A percentile compares a stretch with the other conserved stretches of the same genome.
phyloP scores from a whole-genome alignment of 2,797 vertebrate genomes.

The Mus caroli region DNA sequence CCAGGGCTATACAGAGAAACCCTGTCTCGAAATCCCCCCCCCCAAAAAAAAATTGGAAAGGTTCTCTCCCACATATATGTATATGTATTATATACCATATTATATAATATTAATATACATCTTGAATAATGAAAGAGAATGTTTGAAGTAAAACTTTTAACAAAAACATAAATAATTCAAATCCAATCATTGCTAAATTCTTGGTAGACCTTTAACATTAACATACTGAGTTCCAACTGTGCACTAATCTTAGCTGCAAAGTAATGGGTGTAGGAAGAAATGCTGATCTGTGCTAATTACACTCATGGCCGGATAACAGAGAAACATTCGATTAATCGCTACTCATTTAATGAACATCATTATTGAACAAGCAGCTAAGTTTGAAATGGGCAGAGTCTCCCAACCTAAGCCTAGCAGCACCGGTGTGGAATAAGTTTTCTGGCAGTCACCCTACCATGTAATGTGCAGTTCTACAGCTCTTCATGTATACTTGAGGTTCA shows the following conservation, averaged over 20 bases:
- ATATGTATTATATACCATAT: not conserved
- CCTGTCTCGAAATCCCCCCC: too few species aligned
- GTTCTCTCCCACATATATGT: not conserved
- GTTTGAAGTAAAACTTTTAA: not conserved
- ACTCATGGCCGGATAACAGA: not conserved
- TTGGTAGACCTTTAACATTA: conserved; percentile 2
- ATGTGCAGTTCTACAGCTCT: not conserved
- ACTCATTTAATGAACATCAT: not conserved
- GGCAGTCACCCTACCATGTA: not conserved
- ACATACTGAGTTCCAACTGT: not conserved
- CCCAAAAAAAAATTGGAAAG: not conserved
- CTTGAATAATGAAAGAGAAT: not conserved
- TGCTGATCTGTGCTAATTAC: conserved; percentile 4
- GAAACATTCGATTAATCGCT: not conserved
- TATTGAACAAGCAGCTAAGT: not conserved
- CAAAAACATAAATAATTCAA: conserved; percentile 10
- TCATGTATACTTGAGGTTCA: not conserved
- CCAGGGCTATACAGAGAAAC: too few species aligned
- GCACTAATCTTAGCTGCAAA: conserved; percentile 6
- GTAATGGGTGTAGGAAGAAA: not conserved
- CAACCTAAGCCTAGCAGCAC: not conserved
- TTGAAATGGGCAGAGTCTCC: not conserved
- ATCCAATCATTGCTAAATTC: not conserved
- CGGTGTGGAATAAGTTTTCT: not conserved
- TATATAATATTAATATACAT: not conserved